These are phyloP conservation scores for Pomatorhinus ruficollis DNA, from an alignment of 2,113 vertebrate species.

Conservation along the genomic window DNA sequence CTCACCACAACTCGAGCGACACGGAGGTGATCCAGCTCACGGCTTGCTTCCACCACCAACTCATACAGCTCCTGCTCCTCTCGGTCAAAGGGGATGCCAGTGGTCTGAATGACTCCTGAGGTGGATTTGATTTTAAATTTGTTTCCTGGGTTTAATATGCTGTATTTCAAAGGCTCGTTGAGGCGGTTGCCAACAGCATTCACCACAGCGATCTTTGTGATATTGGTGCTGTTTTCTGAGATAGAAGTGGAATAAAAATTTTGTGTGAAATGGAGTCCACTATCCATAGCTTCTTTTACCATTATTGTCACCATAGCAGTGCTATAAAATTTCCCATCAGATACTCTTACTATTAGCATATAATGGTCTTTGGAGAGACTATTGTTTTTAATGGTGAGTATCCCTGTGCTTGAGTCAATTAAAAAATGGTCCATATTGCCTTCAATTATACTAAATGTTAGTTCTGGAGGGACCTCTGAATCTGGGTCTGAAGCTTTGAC, in stretches of 20 bases:
- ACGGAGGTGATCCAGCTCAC: constrained; percentile 87
- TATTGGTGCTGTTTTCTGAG: constrained; percentile 87
- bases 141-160: constrained; percentile 90
- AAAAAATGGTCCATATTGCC: constrained; percentile 85
- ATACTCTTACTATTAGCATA: constrained; percentile 86
- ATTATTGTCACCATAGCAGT: constrained; percentile 86
- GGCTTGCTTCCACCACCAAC: constrained; percentile 91
- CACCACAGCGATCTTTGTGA: constrained; percentile 91
- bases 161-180: constrained; percentile 93
- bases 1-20: constrained; percentile 90
- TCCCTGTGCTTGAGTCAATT: constrained; percentile 84
- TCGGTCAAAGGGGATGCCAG: constrained; percentile 89
- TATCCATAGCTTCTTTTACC: constrained; percentile 90
- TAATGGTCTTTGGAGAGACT: constrained; percentile 92
- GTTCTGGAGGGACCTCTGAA: constrained; percentile 83
- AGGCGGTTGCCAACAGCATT: constrained; percentile 91
- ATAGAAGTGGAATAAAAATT: constrained; percentile 88
- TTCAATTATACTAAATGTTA: constrained; percentile 88
- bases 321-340: constrained; percentile 93
- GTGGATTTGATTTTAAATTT: constrained; percentile 91
- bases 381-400: constrained; percentile 88
- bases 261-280: constrained; percentile 90
- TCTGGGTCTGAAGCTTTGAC: constrained; percentile 91
- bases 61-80: constrained; percentile 94
- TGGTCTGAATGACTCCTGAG: constrained; percentile 93